These are phyloP conservation scores for Ganaspis sp. DNA, from an alignment of 1,140 invertebrate species.

Conservation along the genomic window DNA sequence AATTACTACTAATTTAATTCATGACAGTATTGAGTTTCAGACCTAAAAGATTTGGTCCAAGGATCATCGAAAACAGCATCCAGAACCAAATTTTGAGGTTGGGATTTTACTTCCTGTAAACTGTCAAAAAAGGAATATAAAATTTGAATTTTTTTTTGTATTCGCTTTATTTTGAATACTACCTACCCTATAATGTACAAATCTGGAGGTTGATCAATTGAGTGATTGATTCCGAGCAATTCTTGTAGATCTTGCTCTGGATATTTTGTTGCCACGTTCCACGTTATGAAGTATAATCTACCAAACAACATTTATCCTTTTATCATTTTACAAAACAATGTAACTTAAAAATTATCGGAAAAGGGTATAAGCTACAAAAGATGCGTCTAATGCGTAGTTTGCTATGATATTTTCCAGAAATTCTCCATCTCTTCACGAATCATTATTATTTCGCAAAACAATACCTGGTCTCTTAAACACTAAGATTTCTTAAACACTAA, in stretches of 20 bases:
- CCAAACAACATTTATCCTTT: constrained; percentile 34
- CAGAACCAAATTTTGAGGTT: constrained; percentile 89
- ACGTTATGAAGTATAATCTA: constrained; percentile 87
- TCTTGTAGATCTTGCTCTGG: constrained; percentile 83
- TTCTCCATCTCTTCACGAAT: no score
- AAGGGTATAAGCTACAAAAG: no score
- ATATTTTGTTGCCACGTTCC: constrained; percentile 88
- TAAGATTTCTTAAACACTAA: no score
- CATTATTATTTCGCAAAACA: no score
- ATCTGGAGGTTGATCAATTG: constrained; percentile 82
- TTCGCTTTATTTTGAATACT: background rate
- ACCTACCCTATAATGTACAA: constrained; percentile 88
- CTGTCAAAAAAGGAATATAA: constrained; percentile 75
- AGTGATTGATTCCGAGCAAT: constrained; percentile 81
- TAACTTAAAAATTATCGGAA: no score
- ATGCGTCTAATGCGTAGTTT: no score
- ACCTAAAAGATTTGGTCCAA: constrained; percentile 86
- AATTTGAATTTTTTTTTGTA: background rate
- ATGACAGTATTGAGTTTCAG: no score
- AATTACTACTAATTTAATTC: no score
- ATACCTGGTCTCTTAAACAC: no score
- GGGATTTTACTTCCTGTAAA: constrained; percentile 93
- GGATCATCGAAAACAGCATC: constrained; percentile 89
- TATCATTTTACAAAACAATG: no score
- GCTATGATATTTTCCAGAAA: no score